Evolutionary conservation across 2,797 vertebrate species (phyloP), one percentile per base, ranked within the genome.

Genomic region (Channallabes apus): DNA sequence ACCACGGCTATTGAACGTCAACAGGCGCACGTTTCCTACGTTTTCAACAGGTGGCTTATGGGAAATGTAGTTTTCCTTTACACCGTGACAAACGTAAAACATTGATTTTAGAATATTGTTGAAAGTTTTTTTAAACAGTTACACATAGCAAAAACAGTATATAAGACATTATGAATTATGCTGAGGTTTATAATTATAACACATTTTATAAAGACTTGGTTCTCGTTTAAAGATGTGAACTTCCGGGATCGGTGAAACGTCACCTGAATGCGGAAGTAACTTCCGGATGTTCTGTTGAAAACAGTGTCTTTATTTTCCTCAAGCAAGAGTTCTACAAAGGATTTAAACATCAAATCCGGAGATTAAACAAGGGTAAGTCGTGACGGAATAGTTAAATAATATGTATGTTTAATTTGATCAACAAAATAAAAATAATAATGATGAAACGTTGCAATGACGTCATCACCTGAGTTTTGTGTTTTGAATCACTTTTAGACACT

Each of bases 201-300:
- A 14, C 12, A 54, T 54, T 0, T 3, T 6, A 20, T 64, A 9
- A 20, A 56, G 0, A 14, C 15, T 46, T n/a, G 18, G 0, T 38
- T 62, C 32, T 6, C 18, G 1, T 78, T 35, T 32, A 9, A 29
- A 65, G 14, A 51, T 54, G 20, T 32, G 4, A 14, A 81, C 41
- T 54, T 67, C 79, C 79, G 38, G 41, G 6, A 12, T 80, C 17
- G 2, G 17, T 51, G n/a, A 29, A 5, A 81, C 79, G 79, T 81
- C 1, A 54, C 32, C 9, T 6, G 79, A 81, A 29, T 54, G 62
- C 79, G 79, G 79, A 81, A 81, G 79, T 67, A 81, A 32, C 9
- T 51, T 81, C 79, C 79, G 62, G 79, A 54, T 54, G 51, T 18
- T 80, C 3, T 54, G 38, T 62, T 79, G 32, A 12, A 27, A 75